phyloP scores from a whole-genome alignment of 2,888 invertebrate genomes.

The Rhagonycha fulva region DNA sequence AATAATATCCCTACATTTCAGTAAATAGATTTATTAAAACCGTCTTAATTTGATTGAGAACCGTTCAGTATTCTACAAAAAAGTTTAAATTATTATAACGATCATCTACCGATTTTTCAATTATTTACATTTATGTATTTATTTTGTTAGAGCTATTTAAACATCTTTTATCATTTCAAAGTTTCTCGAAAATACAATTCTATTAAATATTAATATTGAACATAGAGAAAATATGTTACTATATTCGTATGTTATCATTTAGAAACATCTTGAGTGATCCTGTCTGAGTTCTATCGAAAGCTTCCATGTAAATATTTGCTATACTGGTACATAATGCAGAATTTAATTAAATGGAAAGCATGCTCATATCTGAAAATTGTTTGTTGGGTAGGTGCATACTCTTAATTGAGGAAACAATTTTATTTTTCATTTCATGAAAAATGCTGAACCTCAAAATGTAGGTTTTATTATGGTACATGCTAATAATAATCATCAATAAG shows the following conservation, averaged over 20 bases:
- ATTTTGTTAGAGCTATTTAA: neutral
- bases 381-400: neutral
- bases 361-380: neutral
- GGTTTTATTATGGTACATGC: too few relatives aligned
- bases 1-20: neutral
- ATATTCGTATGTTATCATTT: constrained; percentile 26
- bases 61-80: too few relatives aligned
- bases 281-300: constrained; percentile 9
- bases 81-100: too few relatives aligned
- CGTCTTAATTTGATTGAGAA: too few relatives aligned
- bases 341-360: neutral
- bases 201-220: neutral
- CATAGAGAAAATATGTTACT: neutral
- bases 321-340: neutral
- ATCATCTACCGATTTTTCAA: neutral
- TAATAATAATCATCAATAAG: too few relatives aligned
- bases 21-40: neutral
- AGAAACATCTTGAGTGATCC: constrained; percentile 25
- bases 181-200: neutral
- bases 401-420: too few relatives aligned
- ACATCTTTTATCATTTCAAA: neutral
- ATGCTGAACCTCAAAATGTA: too few relatives aligned
- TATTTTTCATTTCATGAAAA: neutral
- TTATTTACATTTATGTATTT: neutral
- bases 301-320: neutral